phyloP scores from a whole-genome alignment of 2,797 vertebrate species.

The Loriculus beryllinus region DNA sequence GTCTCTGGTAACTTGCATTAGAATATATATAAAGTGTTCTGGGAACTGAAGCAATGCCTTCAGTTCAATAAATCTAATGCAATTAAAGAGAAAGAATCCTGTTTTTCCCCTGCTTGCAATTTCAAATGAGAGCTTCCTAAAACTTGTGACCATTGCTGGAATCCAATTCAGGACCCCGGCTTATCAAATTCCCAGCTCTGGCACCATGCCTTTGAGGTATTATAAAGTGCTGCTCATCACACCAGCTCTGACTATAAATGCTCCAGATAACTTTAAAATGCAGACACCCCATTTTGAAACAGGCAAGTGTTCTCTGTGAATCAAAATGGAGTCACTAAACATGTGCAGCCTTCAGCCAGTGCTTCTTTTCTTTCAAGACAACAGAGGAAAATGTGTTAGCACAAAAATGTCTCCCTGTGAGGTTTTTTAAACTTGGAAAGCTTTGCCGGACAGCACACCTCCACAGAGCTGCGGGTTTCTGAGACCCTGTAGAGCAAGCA shows the following conservation, averaged over 20 bases:
- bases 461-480: constrained; percentile 40
- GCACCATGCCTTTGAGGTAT: constrained; percentile 56
- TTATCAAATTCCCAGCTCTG: constrained; percentile 57
- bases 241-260: constrained; percentile 26
- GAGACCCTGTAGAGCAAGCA: constrained; percentile 42
- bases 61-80: constrained; percentile 66
- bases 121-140: constrained; percentile 61
- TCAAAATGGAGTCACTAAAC: constrained; percentile 66
- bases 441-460: constrained; percentile 56
- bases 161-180: constrained; percentile 51
- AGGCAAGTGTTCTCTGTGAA: constrained; percentile 49
- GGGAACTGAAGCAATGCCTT: constrained; percentile 57
- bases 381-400: constrained; percentile 52
- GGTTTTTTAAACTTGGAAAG: constrained; percentile 29
- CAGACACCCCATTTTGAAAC: constrained; percentile 50
- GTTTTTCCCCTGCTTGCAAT: constrained; percentile 47
- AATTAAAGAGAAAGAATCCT: constrained; percentile 64
- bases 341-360: constrained; percentile 4
- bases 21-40: constrained; percentile 63
- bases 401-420: constrained; percentile 52
- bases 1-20: constrained; percentile 44
- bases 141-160: constrained; percentile 56
- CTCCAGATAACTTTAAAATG: constrained; percentile 53
- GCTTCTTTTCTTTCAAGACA: constrained; percentile 45
- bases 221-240: constrained; percentile 22